Evolutionary conservation across 1,140 invertebrate genomes (phyloP).

Genomic region (Dendroctonus valens): DNA sequence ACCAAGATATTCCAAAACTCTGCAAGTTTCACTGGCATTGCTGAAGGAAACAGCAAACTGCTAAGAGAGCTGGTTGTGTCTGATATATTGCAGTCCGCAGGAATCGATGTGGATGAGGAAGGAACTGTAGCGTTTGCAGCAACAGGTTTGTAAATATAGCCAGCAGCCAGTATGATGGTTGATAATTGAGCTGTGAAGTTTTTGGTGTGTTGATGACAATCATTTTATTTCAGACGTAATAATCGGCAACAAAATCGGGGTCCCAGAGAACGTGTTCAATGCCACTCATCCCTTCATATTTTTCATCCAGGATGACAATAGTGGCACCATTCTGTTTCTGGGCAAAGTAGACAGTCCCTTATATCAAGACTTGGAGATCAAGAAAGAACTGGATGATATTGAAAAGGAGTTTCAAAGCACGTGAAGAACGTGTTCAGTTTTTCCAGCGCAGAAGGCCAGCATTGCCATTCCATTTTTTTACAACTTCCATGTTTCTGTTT

Average conservation of each 20-base stretch:
- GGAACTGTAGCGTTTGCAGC: slow-evolving; percentile 75
- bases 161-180: background rate
- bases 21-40: slow-evolving; percentile 66
- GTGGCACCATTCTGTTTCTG: slow-evolving; percentile 68
- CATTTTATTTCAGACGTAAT: slow-evolving; percentile 58
- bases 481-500: too few species aligned
- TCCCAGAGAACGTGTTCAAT: slow-evolving; percentile 57
- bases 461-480: too few species aligned
- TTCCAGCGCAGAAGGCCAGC: too few species aligned
- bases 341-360: slow-evolving; percentile 67
- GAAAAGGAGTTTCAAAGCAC: too few species aligned
- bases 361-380: slow-evolving; percentile 30
- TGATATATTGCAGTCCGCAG: slow-evolving; percentile 76
- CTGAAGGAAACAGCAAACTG: slow-evolving; percentile 52
- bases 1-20: slow-evolving; percentile 66
- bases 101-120: slow-evolving; percentile 81
- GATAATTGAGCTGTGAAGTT: background rate
- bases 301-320: slow-evolving; percentile 73
- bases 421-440: too few species aligned
- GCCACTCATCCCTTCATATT: slow-evolving; percentile 76
- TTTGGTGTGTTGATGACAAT: too few species aligned
- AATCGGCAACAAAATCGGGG: slow-evolving; percentile 70
- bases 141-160: slow-evolving; percentile 58
- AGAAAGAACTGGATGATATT: too few species aligned
- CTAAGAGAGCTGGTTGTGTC: slow-evolving; percentile 61